phyloP scores from a whole-genome alignment of 2,113 vertebrate genomes.

The Corythornis vintsioides region DNA sequence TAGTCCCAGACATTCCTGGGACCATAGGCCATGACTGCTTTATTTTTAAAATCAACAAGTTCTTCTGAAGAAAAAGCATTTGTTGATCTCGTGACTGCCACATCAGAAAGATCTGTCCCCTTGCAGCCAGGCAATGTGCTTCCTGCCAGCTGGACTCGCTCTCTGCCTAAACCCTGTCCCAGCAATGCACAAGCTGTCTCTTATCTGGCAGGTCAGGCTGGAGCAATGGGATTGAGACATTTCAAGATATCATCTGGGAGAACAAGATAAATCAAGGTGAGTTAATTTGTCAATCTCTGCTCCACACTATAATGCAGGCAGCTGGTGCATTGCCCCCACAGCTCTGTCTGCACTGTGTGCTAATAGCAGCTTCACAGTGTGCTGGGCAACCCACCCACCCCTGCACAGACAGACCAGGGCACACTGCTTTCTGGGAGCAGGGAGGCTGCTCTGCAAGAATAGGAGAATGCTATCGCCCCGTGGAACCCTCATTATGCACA shows the following conservation, averaged over 20 bases:
- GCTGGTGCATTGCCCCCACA: not conserved
- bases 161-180: not conserved
- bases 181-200: not conserved
- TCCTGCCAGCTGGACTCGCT: slow-evolving; percentile 25
- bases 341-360: fast-evolving
- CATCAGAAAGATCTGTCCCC: not conserved
- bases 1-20: slow-evolving; percentile 35
- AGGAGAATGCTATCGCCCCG: not conserved
- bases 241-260: not conserved
- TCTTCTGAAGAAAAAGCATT: slow-evolving; percentile 21
- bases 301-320: fast-evolving
- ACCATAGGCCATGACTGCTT: not conserved
- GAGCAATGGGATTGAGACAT: slow-evolving; percentile 10
- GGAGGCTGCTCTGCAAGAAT: not conserved
- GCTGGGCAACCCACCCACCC: not conserved
- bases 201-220: not conserved
- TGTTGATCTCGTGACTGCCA: not conserved
- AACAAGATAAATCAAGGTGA: not conserved
- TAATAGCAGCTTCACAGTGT: not conserved
- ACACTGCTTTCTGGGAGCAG: fast-evolving
- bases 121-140: not conserved
- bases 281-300: not conserved
- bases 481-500: not conserved
- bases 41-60: slow-evolving; percentile 61
- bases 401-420: not conserved